These are phyloP conservation scores for Carposina sasakii DNA, from an alignment of 1,140 invertebrate species.

Conservation along the genomic window DNA sequence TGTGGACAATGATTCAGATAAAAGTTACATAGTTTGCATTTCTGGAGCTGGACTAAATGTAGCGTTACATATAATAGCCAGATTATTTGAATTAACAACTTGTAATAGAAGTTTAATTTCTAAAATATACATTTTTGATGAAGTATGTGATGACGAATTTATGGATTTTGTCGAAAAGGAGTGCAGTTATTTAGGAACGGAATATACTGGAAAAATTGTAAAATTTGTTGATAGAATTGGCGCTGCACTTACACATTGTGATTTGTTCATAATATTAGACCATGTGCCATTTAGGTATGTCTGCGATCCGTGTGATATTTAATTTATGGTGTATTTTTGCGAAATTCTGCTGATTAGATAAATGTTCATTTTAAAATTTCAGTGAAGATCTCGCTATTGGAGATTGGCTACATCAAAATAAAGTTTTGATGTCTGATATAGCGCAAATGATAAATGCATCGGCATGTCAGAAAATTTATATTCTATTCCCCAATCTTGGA, in stretches of 20 bases:
- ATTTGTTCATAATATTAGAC: slow-evolving; percentile 54
- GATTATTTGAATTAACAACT: slow-evolving; percentile 34
- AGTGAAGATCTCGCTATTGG: slow-evolving; percentile 41
- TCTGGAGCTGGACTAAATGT: slow-evolving; percentile 43
- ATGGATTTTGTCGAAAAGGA: slow-evolving; percentile 50
- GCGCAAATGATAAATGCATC: slow-evolving; percentile 60
- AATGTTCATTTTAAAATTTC: slow-evolving; percentile 20
- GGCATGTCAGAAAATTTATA: slow-evolving; percentile 46
- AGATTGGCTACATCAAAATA: slow-evolving; percentile 51
- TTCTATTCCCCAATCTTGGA: slow-evolving; percentile 65
- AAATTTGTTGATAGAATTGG: slow-evolving; percentile 55
- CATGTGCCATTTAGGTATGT: slow-evolving; percentile 52
- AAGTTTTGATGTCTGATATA: slow-evolving; percentile 43
- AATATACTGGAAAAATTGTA: slow-evolving; percentile 40
- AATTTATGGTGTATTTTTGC: not conserved
- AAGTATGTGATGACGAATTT: slow-evolving; percentile 31
- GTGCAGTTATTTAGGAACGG: slow-evolving; percentile 43
- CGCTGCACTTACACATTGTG: slow-evolving; percentile 45
- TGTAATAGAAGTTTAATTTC: slow-evolving; percentile 21
- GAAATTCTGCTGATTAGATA: not conserved
- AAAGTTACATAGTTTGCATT: slow-evolving; percentile 39
- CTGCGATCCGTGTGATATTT: not conserved
- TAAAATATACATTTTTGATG: slow-evolving; percentile 55
- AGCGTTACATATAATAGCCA: slow-evolving; percentile 47
- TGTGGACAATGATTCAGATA: not conserved